Base-by-base conservation (phyloP, 2,113 vertebrate species). In the Illadopsis cleaveri region DNA sequence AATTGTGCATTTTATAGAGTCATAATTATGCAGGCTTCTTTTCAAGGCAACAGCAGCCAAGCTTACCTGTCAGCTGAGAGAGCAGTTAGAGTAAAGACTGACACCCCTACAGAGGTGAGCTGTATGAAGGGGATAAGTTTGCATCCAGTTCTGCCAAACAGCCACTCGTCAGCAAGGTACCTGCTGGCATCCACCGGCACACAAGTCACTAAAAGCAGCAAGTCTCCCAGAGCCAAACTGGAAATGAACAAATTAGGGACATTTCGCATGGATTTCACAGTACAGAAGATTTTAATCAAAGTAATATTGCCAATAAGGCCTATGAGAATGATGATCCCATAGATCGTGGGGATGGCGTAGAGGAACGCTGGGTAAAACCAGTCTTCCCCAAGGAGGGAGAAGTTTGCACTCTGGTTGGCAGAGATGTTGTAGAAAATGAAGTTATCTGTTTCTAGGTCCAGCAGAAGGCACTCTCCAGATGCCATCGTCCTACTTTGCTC, bases 111-210 rank as follows among this genome's bases (percentile, higher is more conserved):
- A 3, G 99, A 99, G 40, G 99, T 99, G 53, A 99, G 98, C 97
- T 99, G 99, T 62, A 99, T 99, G 96, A 99, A 99, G 57, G 99
- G 98, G 77, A 99, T 99, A 91, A 99, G 98, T 97, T 99, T 99
- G 96, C 99, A 99, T 54, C 99, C 99, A 58, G 98, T 96, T 80
- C 99, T 98, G 44, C 99, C 99, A 22, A 99, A 99, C 37, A 99
- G 97, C 99, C 99, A 99, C 95, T 99, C 98, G 4, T 99, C 98
- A 48, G 99, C 98, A 78, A 99, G 98, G 97, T 98, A 99, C 90
- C 99, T 98, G 97, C 99, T 99, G 94, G 99, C 99, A 76, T 99
- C 99, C 98, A 99, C 99, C 2, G 99, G 99, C n/a, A 98, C 99
- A 31, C 99, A 99, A 23, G 99, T 99, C 89, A 99, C 97, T 93